Conservation (phyloP, 53 echinoderm and acorn worm species). For the Holothuria scabra region DNA sequence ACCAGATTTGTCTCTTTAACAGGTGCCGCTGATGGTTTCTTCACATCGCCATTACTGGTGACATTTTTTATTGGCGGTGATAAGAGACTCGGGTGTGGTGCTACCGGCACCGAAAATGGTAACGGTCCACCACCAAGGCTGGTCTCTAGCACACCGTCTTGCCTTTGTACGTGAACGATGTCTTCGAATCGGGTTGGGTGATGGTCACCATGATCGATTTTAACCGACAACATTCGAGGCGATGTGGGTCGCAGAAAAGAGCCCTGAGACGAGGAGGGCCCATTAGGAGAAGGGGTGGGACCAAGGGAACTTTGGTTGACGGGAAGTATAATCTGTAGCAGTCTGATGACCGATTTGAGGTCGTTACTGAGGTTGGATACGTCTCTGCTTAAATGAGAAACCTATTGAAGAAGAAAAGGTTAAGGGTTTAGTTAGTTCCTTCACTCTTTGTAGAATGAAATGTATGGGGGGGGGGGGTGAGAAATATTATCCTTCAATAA, state of each 20-base stretch:
- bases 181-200: constrained; percentile 62
- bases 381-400: constrained; percentile 86
- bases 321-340: constrained; percentile 84
- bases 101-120: constrained; percentile 40
- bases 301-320: constrained; percentile 20
- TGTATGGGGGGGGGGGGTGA: too few relatives aligned
- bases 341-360: constrained; percentile 84
- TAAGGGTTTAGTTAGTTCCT: too few relatives aligned
- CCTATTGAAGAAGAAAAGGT: constrained; percentile 57
- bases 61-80: neutral
- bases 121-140: constrained; percentile 79
- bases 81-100: neutral
- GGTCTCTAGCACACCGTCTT: constrained; percentile 90
- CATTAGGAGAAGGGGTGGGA: constrained; percentile 54
- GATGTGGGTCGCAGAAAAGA: constrained; percentile 41
- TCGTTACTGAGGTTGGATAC: constrained; percentile 95
- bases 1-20: constrained; percentile 78
- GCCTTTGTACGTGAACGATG: constrained; percentile 88
- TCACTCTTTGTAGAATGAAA: too few relatives aligned
- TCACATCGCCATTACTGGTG: constrained; percentile 21
- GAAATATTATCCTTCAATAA: too few relatives aligned
- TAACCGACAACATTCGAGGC: constrained; percentile 68
- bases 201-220: constrained; percentile 74
- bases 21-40: constrained; percentile 24
- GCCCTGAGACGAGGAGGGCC: constrained; percentile 53